phyloP scores from a whole-genome alignment of 2,797 vertebrate genomes.

The Neosilurus mollespiculum region DNA sequence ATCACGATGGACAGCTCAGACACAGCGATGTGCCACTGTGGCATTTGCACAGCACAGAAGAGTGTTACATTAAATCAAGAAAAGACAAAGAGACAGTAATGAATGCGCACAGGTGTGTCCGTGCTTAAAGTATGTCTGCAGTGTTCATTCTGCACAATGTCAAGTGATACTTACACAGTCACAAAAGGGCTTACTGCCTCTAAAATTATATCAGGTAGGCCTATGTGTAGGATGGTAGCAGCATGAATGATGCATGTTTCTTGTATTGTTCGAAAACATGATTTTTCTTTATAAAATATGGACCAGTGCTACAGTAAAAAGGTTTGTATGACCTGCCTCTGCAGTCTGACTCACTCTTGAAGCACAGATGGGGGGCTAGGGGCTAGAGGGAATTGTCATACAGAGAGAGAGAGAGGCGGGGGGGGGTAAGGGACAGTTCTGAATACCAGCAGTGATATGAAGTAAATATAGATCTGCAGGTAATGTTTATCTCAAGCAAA shows the following conservation, averaged over 20 bases:
- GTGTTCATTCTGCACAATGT: slow-evolving; percentile 27
- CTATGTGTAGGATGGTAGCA: slow-evolving; percentile 41
- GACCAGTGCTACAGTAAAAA: slow-evolving; percentile 57
- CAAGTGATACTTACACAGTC: slow-evolving; percentile 1
- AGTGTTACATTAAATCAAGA: slow-evolving; percentile 43
- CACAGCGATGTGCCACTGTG: slow-evolving; percentile 37
- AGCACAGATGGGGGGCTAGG: slow-evolving; percentile 53
- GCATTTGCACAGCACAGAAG: slow-evolving; percentile 32
- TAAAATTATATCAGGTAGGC: slow-evolving; percentile 51
- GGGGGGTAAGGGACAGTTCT: slow-evolving; percentile 38
- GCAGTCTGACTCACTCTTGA: slow-evolving; percentile 61
- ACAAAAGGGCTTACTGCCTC: background rate
- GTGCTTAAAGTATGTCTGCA: slow-evolving; percentile 21
- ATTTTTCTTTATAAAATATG: slow-evolving; percentile 60
- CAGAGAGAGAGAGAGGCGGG: slow-evolving; percentile 26
- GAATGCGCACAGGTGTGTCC: slow-evolving; percentile 34
- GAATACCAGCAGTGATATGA: slow-evolving; percentile 22
- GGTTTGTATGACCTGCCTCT: slow-evolving; percentile 53
- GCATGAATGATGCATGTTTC: slow-evolving; percentile 50
- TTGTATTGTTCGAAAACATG: slow-evolving; percentile 39
- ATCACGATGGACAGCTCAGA: slow-evolving; percentile 53
- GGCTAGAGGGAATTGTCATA: slow-evolving; percentile 25
- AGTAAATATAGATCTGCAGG: slow-evolving; percentile 9
- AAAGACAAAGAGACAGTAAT: slow-evolving; percentile 44
- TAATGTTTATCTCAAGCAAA: background rate